A percentile compares a stretch with the other conserved stretches of the same genome.
These are phyloP conservation scores for Drosophila kohkoa DNA, from an alignment of 1,140 invertebrate genomes.

Conservation along the genomic window DNA sequence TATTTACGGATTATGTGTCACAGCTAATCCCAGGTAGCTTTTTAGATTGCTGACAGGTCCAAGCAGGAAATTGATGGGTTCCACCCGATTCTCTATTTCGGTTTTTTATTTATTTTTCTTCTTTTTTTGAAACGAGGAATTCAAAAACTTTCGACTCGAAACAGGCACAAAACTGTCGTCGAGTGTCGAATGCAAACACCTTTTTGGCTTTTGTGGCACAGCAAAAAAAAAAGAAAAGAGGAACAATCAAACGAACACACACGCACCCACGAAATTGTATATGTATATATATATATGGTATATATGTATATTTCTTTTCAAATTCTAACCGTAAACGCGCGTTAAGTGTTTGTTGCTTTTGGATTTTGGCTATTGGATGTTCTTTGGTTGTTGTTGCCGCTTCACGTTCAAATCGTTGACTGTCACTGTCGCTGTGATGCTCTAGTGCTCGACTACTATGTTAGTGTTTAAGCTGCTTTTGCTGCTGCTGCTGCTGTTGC, in stretches of 20 bases:
- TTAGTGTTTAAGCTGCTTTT: conserved; percentile 16
- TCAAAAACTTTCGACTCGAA: conserved; percentile 20
- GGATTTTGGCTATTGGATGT: too few species aligned
- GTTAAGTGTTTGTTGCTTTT: conserved; percentile 24
- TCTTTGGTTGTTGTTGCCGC: conserved; percentile 21
- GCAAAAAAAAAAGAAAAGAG: conserved; percentile 32
- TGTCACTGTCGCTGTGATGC: conserved; percentile 35
- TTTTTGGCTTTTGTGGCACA: conserved; percentile 40
- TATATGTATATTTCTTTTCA: conserved; percentile 15
- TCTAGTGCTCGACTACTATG: conserved; percentile 1
- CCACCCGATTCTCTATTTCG: neutral
- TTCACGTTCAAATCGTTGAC: conserved; percentile 32
- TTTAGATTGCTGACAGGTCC: conserved; percentile 28
- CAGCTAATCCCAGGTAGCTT: conserved; percentile 47
- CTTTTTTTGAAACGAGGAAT: conserved; percentile 16
- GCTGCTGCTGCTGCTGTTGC: neutral
- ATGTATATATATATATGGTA: neutral
- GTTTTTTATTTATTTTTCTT: too few species aligned
- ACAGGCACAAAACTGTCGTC: conserved; percentile 6
- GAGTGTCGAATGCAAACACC: conserved; percentile 20
- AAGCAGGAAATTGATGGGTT: conserved; percentile 5
- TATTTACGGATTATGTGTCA: conserved; percentile 30
- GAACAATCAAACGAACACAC: conserved; percentile 36
- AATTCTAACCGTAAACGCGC: conserved; percentile 45
- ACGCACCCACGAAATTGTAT: neutral